Base-by-base conservation (phyloP, 2,113 vertebrate genomes). In the Zosterops japonicus region DNA sequence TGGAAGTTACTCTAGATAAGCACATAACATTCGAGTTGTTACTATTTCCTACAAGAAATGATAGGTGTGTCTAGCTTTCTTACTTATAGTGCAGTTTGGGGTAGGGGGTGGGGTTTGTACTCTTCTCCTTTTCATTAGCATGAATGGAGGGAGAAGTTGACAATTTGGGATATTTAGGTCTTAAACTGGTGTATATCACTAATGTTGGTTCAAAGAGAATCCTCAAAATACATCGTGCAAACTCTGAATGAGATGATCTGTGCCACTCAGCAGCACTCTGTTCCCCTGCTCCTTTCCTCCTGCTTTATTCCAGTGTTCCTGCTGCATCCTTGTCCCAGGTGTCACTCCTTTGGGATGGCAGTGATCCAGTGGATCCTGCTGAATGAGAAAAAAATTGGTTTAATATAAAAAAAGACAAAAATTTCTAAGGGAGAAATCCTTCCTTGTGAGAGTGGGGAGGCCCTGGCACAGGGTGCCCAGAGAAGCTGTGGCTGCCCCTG, bases 101-200 rank as follows among this genome's bases (percentile, higher is more conserved):
- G 22, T 5, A 1, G 3, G 5, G 8, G 5, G 4, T 16, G n/a
- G 6, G 3, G 6, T 28, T 61, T 63, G 4, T 49, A 33, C 6
- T 35, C 5, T 52, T 39, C 15, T 13, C 44, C 31, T 63, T 70
- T 65, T 39, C 21, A 23, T 60, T 21, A 42, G 5, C 22, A 14
- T 64, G 15, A 68, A 21, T 57, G 52, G 14, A 46, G 17, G 17
- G 18, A 4, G 47, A 63, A 71, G 14, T 29, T 71, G 41, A 17
- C 31, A 46, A 9, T 31, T 90, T 76, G 35, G 5, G n/a, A 35
- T 64, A 35, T 68, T 83, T 70, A 44, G 21, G 9, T 68, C 44
- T 67, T 82, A 33, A 76, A 39, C 16, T 14, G 15, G 18, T 24
- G 12, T 28, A 3, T 55, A 9, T 47, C 33, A 47, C 39, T 81